Evolutionary conservation across 64 coral and sea anemone species (phyloP).

Genomic region (Astreopora myriophthalma): DNA sequence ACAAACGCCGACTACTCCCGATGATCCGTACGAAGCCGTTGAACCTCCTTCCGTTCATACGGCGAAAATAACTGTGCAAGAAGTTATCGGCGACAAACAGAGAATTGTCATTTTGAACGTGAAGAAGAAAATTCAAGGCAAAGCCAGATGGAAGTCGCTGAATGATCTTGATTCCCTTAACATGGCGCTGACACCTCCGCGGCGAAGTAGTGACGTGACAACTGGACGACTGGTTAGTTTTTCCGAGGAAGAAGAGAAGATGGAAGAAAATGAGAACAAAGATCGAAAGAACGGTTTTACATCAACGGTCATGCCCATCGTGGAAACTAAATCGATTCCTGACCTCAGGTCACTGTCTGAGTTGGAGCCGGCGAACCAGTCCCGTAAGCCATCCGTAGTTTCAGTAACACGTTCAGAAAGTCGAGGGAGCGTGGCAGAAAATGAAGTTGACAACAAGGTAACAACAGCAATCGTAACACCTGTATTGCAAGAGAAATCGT

Average conservation of each 20-base stretch:
- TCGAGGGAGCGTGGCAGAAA: background rate
- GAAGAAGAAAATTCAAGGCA: slow-evolving; percentile 76
- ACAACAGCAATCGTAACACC: background rate
- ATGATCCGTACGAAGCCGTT: slow-evolving; percentile 21
- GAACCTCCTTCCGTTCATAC: slow-evolving; percentile 50
- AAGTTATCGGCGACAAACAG: slow-evolving; percentile 63
- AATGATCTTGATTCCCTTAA: slow-evolving; percentile 71
- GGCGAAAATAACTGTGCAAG: slow-evolving; percentile 80
- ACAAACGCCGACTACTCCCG: background rate
- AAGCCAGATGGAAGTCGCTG: slow-evolving; percentile 83
- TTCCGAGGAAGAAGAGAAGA: slow-evolving; percentile 4
- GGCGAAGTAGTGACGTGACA: background rate
- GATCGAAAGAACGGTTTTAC: background rate
- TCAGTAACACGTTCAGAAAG: background rate
- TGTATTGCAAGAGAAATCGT: background rate
- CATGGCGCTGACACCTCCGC: background rate
- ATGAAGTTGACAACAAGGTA: background rate
- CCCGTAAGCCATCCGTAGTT: background rate
- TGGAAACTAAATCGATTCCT: background rate
- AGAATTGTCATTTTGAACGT: slow-evolving; percentile 86
- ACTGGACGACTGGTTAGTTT: background rate
- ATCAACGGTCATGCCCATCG: background rate
- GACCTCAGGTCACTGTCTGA: background rate
- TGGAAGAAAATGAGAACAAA: background rate
- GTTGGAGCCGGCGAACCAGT: background rate